phyloP scores from a whole-genome alignment of 2,888 invertebrate genomes.

The Scotopteryx bipunctaria region DNA sequence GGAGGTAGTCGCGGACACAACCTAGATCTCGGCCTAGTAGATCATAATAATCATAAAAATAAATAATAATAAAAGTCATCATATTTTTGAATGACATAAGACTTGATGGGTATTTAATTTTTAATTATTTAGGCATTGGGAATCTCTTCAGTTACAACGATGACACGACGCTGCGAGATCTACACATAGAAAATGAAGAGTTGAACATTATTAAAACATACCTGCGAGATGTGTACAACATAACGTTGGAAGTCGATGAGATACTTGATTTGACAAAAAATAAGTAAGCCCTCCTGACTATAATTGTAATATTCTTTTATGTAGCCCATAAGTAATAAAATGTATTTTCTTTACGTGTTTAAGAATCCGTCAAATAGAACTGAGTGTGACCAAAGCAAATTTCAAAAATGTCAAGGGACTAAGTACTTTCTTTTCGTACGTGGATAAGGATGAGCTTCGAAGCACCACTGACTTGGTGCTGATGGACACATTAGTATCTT shows the following conservation, averaged over 20 bases:
- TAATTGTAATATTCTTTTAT: too few relatives aligned
- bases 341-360: too few relatives aligned
- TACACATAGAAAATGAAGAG: conserved; percentile 10
- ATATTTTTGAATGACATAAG: too few relatives aligned
- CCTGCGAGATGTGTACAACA: conserved; percentile 11
- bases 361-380: conserved; percentile 33
- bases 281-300: conserved; percentile 19
- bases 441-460: conserved; percentile 57
- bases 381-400: conserved; percentile 9
- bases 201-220: conserved; percentile 9
- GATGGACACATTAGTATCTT: conserved; percentile 46
- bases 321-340: too few relatives aligned
- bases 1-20: too few relatives aligned
- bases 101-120: too few relatives aligned
- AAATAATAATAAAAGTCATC: too few relatives aligned
- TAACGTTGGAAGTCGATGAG: conserved; percentile 16
- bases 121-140: conserved; percentile 8
- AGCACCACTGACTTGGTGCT: conserved; percentile 55
- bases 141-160: conserved; percentile 6
- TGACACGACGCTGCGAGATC: conserved; percentile 8
- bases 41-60: too few relatives aligned
- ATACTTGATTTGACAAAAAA: conserved; percentile 13
- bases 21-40: too few relatives aligned
- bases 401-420: conserved; percentile 43
- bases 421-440: conserved; percentile 46